Conservation (phyloP, 2,888 invertebrate species). For the Hirtodrosophila alboralis region DNA sequence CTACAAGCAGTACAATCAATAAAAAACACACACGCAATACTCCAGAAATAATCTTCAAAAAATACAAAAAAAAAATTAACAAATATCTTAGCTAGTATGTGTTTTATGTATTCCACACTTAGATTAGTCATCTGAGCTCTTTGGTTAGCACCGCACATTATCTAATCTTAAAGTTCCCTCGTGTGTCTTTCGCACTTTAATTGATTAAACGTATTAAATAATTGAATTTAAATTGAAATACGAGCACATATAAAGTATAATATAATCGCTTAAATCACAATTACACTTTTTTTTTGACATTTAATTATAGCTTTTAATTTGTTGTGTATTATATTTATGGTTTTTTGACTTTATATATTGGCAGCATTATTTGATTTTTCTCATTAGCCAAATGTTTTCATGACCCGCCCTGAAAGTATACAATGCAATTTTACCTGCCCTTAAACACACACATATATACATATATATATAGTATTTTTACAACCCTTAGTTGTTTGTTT, state of each 20-base stretch:
- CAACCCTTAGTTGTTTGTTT: neutral
- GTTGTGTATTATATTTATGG: neutral
- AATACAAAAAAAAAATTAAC: neutral
- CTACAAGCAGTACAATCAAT: constrained; percentile 30
- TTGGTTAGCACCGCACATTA: too few relatives aligned
- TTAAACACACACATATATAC: neutral
- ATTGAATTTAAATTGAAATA: too few relatives aligned
- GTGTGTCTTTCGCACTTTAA: too few relatives aligned
- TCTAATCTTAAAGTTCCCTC: too few relatives aligned
- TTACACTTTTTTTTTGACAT: constrained; percentile 1
- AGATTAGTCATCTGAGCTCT: too few relatives aligned
- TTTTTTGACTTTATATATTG: constrained; percentile 6
- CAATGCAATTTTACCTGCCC: constrained; percentile 35
- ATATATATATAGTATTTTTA: constrained; percentile 6
- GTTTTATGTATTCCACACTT: constrained; percentile 9
- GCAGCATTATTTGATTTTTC: constrained; percentile 21
- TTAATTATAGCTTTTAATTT: too few relatives aligned
- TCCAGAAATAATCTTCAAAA: neutral
- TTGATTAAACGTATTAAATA: too few relatives aligned
- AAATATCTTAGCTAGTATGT: constrained; percentile 26
- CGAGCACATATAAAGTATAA: too few relatives aligned
- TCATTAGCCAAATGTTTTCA: constrained; percentile 30
- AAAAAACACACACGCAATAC: constrained; percentile 4
- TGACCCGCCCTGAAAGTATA: constrained; percentile 53
- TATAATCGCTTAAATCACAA: too few relatives aligned